Conservation (phyloP, 2,888 invertebrate genomes). For the Oxyteleia sp. region DNA sequence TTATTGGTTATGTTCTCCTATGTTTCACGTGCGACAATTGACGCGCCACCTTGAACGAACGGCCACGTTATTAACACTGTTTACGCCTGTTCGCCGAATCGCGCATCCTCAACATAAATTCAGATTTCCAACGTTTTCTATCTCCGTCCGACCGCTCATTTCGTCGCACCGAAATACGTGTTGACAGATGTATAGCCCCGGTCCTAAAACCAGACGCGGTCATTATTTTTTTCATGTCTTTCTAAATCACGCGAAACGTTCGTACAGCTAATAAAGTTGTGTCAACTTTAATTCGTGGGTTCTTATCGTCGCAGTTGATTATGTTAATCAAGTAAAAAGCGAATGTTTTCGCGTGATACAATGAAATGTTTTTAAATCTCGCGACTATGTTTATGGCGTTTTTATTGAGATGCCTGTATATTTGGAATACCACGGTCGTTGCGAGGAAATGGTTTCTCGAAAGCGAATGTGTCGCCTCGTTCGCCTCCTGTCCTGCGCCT, state of each 20-base stretch:
- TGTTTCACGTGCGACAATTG: no score
- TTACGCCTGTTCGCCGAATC: slow-evolving; percentile 13
- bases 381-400: slow-evolving; percentile 61
- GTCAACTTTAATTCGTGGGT: slow-evolving; percentile 58
- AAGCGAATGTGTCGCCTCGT: slow-evolving; percentile 81
- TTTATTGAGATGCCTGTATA: slow-evolving; percentile 67
- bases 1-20: no score
- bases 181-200: slow-evolving; percentile 51
- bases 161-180: slow-evolving; percentile 35
- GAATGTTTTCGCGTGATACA: slow-evolving; percentile 56
- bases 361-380: slow-evolving; percentile 66
- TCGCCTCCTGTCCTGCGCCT: slow-evolving; percentile 85
- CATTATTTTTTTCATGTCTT: slow-evolving; percentile 52
- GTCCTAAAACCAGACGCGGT: slow-evolving; percentile 37
- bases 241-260: slow-evolving; percentile 52
- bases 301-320: slow-evolving; percentile 60
- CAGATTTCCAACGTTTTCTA: not conserved
- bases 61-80: slow-evolving; percentile 70
- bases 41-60: slow-evolving; percentile 67
- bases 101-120: not conserved
- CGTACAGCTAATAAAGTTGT: slow-evolving; percentile 62
- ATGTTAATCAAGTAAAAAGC: slow-evolving; percentile 67
- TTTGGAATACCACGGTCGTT: slow-evolving; percentile 68
- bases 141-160: slow-evolving; percentile 3
- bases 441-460: slow-evolving; percentile 78